A percentile compares a stretch with the other conserved stretches of the same genome.
Conservation (phyloP, 2,888 invertebrate genomes). For the Ptychoptera contaminata region DNA sequence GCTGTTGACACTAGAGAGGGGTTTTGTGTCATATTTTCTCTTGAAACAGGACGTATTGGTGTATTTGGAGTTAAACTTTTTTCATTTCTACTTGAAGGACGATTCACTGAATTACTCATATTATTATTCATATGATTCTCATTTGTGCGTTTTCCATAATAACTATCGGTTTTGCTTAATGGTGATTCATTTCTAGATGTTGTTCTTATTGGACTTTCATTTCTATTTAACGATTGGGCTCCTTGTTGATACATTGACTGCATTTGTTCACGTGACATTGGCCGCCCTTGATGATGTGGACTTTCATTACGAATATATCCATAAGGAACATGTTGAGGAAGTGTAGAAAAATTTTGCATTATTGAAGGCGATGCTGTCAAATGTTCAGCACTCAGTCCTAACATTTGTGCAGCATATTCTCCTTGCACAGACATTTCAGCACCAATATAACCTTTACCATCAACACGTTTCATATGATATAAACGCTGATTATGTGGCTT, state of each 20-base stretch:
- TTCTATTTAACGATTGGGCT: constrained; percentile 13
- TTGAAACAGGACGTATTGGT: constrained; percentile 10
- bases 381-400: constrained; percentile 53
- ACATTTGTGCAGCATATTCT: constrained; percentile 81
- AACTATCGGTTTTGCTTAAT: constrained; percentile 14
- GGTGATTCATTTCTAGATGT: constrained; percentile 24
- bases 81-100: constrained; percentile 16
- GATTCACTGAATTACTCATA: constrained; percentile 5
- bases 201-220: constrained; percentile 19
- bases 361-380: constrained; percentile 11
- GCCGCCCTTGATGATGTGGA: constrained; percentile 9
- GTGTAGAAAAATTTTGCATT: constrained; percentile 17
- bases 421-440: constrained; percentile 81
- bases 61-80: constrained; percentile 9
- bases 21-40: neutral
- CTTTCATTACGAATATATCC: constrained; percentile 10
- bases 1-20: neutral
- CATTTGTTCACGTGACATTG: constrained; percentile 17
- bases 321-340: constrained; percentile 19
- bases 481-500: constrained; percentile 75
- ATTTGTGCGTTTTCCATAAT: constrained; percentile 16
- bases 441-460: constrained; percentile 78
- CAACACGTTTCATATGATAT: constrained; percentile 84
- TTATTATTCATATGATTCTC: neutral
- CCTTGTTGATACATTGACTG: neutral